phyloP scores from a whole-genome alignment of 2,113 vertebrate species.

The Apistogramma diplotaenia region DNA sequence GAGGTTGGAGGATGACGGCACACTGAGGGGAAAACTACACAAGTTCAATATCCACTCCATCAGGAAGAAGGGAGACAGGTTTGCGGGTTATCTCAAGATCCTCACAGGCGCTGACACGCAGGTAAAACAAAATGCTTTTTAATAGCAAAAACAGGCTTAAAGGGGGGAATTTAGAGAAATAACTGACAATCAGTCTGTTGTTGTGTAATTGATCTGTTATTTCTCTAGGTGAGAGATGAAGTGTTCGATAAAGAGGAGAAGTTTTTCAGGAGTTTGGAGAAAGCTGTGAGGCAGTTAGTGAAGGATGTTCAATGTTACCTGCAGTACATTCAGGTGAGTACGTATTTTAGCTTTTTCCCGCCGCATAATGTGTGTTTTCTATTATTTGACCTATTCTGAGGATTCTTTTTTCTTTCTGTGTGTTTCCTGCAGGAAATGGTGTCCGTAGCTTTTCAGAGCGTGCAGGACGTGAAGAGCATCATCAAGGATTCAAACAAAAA shows the following conservation, averaged over 20 bases:
- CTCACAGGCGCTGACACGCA: constrained; percentile 90
- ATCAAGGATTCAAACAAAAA: constrained; percentile 75
- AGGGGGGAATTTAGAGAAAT: neutral
- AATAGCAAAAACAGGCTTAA: neutral
- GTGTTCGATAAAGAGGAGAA: constrained; percentile 92
- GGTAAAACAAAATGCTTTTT: constrained; percentile 77
- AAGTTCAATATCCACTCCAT: constrained; percentile 95
- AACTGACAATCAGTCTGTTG: neutral
- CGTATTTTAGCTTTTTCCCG: neutral
- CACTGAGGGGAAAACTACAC: constrained; percentile 88
- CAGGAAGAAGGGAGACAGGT: constrained; percentile 94
- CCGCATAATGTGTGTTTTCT: neutral
- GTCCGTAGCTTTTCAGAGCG: constrained; percentile 77
- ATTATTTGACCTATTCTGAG: neutral
- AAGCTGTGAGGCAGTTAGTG: constrained; percentile 84
- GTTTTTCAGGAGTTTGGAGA: constrained; percentile 89
- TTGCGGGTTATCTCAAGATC: constrained; percentile 92
- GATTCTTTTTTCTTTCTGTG: neutral
- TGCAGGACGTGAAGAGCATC: constrained; percentile 79
- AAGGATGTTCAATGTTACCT: constrained; percentile 85
- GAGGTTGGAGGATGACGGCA: constrained; percentile 89
- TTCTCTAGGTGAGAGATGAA: constrained; percentile 89
- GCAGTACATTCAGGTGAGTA: constrained; percentile 82
- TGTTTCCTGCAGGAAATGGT: constrained; percentile 82
- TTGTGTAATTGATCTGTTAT: neutral